These are phyloP conservation scores for Heliothis virescens DNA, from an alignment of 1,140 invertebrate genomes.

Conservation along the genomic window DNA sequence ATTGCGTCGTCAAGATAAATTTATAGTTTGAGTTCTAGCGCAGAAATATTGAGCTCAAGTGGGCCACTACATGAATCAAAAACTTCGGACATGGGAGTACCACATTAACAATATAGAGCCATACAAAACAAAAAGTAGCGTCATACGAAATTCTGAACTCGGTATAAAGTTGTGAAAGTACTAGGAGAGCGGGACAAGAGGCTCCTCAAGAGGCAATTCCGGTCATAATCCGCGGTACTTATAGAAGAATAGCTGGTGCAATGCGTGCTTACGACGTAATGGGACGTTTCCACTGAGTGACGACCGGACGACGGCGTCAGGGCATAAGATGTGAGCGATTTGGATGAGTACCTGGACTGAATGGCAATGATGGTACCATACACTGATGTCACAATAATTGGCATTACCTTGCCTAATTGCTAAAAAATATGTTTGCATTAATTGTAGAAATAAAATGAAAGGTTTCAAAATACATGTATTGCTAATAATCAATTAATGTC, in stretches of 20 bases:
- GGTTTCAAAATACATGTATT: too few species aligned
- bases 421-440: not conserved
- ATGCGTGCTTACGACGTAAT: slow-evolving; percentile 81
- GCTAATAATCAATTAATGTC: too few species aligned
- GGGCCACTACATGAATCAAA: slow-evolving; percentile 26
- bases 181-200: slow-evolving; percentile 58
- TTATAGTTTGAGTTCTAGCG: not conserved
- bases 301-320: slow-evolving; percentile 68
- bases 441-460: too few species aligned
- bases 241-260: slow-evolving; percentile 74
- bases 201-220: slow-evolving; percentile 74
- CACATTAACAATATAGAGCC: slow-evolving; percentile 12
- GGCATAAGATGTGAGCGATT: slow-evolving; percentile 19
- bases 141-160: slow-evolving; percentile 36
- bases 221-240: slow-evolving; percentile 74
- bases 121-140: slow-evolving; percentile 31
- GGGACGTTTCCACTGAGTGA: slow-evolving; percentile 81
- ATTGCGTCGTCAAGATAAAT: slow-evolving; percentile 28
- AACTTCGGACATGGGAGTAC: slow-evolving; percentile 9
- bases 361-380: not conserved
- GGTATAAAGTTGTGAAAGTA: slow-evolving; percentile 55
- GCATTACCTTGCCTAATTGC: not conserved
- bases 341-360: not conserved
- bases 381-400: not conserved
- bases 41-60: slow-evolving; percentile 14